These are phyloP conservation scores for Thalpophila matura DNA, from an alignment of 2,888 invertebrate genomes.

Conservation along the genomic window DNA sequence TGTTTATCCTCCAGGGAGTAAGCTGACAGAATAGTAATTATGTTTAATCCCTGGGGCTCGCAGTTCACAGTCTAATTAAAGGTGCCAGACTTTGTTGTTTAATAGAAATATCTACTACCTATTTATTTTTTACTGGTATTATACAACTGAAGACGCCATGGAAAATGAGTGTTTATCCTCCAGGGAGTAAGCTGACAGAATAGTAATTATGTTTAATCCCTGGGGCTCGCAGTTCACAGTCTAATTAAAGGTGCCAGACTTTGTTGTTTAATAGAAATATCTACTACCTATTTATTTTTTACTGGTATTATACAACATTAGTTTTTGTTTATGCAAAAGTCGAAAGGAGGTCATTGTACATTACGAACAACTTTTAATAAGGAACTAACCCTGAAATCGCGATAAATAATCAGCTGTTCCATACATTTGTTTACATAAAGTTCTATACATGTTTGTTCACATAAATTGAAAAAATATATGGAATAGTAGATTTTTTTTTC, in stretches of 20 bases:
- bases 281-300: conserved; percentile 4
- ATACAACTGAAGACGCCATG: conserved; percentile 50
- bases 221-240: conserved; percentile 48
- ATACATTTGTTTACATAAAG: no score
- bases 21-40: conserved; percentile 70
- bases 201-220: conserved; percentile 71
- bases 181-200: conserved; percentile 60
- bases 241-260: conserved; percentile 66
- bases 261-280: not conserved
- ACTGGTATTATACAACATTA: no score
- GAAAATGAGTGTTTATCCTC: conserved; percentile 54
- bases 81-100: conserved; percentile 39
- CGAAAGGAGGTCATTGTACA: no score
- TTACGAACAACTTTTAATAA: no score
- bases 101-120: not conserved
- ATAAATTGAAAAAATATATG: no score
- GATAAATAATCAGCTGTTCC: no score
- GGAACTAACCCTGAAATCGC: no score
- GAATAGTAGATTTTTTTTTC: no score
- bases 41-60: conserved; percentile 64
- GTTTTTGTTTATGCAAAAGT: no score
- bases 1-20: conserved; percentile 44
- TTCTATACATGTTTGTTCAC: no score
- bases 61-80: conserved; percentile 65
- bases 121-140: not conserved